These are phyloP conservation scores for Tetrax tetrax DNA, from an alignment of 2,113 vertebrate species.

Conservation along the genomic window DNA sequence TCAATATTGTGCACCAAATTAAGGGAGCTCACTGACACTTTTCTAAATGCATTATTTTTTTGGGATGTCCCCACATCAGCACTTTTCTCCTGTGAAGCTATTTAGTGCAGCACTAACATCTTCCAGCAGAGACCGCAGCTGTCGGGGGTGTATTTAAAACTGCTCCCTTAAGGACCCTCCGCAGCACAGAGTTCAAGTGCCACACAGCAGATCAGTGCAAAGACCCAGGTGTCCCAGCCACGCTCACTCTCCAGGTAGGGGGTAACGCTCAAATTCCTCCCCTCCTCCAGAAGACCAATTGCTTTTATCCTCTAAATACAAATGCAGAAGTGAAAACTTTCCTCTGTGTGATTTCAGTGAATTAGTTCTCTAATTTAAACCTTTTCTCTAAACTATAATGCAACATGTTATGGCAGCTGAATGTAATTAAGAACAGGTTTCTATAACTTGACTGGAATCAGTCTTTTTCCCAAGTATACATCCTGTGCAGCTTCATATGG, in stretches of 20 bases:
- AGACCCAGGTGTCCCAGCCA: not conserved
- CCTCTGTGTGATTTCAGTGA: not conserved
- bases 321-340: not conserved
- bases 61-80: not conserved
- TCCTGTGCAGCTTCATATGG: not conserved
- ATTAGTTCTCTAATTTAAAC: not conserved
- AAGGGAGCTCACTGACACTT: not conserved
- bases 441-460: not conserved
- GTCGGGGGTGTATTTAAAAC: not conserved
- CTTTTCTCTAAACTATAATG: not conserved
- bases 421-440: not conserved
- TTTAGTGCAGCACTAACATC: not conserved
- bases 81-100: not conserved
- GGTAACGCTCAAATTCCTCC: not conserved
- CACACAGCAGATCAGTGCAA: not conserved
- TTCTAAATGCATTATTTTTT: not conserved
- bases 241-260: not conserved
- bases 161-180: not conserved
- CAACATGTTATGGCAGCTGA: not conserved
- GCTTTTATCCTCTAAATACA: not conserved
- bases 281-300: not conserved
- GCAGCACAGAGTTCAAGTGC: not conserved
- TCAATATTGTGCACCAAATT: not conserved
- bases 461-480: not conserved
- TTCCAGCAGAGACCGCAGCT: not conserved